A percentile compares a stretch with the other conserved stretches of the same genome.
phyloP scores from a whole-genome alignment of 1,140 invertebrate species.

The Hylaeus anthracinus region DNA sequence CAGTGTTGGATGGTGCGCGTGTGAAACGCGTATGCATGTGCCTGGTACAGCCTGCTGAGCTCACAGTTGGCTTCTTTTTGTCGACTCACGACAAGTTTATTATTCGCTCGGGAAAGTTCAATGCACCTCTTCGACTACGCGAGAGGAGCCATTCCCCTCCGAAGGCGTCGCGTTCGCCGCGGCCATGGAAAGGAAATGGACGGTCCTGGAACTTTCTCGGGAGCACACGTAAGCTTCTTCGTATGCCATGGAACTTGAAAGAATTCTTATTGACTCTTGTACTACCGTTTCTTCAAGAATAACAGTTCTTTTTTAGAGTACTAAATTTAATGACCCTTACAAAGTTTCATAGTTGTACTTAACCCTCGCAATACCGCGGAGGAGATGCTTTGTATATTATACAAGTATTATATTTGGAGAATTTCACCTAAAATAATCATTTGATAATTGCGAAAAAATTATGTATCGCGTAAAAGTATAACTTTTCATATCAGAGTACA shows the following conservation, averaged over 20 bases:
- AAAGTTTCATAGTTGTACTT: too few species aligned
- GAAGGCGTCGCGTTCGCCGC: background rate
- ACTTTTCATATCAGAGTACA: too few species aligned
- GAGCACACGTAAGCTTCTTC: background rate
- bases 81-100: constrained; percentile 43
- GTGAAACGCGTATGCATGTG: background rate
- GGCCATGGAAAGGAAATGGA: constrained; percentile 16
- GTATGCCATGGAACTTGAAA: background rate
- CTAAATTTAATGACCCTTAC: too few species aligned
- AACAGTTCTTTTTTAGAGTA: constrained; percentile 9
- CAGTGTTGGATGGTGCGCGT: background rate
- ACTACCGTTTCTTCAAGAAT: background rate
- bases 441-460: too few species aligned
- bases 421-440: too few species aligned
- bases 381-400: too few species aligned
- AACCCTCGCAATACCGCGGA: too few species aligned
- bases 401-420: too few species aligned
- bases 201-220: constrained; percentile 30
- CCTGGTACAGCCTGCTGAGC: constrained; percentile 5
- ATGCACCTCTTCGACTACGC: constrained; percentile 35
- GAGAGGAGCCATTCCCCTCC: background rate
- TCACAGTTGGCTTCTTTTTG: constrained; percentile 40
- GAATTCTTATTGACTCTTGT: background rate
- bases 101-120: constrained; percentile 57
- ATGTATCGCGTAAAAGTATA: too few species aligned